Evolutionary conservation across 1,140 invertebrate genomes (phyloP).

Genomic region (Liolophura sinensis): DNA sequence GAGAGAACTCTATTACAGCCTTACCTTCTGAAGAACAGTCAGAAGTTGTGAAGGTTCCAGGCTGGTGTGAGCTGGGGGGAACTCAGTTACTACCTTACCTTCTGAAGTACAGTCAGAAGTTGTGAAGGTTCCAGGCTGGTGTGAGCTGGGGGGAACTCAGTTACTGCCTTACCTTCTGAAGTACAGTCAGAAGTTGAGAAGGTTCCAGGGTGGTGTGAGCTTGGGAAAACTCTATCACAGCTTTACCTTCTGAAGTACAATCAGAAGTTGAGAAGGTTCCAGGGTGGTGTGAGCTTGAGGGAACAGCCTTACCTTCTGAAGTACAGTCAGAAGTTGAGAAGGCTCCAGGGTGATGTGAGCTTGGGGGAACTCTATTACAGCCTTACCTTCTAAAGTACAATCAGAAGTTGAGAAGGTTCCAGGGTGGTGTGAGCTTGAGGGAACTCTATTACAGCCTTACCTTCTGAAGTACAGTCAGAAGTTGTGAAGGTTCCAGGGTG

Average conservation of each 20-base stretch:
- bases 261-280: slow-evolving; percentile 18
- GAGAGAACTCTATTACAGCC: too few species aligned
- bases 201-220: slow-evolving; percentile 25
- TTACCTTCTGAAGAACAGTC: not conserved
- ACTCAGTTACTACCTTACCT: slow-evolving; percentile 16
- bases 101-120: slow-evolving; percentile 24
- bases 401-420: slow-evolving; percentile 18
- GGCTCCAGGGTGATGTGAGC: slow-evolving; percentile 26
- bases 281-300: slow-evolving; percentile 52
- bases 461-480: too few species aligned
- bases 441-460: too few species aligned
- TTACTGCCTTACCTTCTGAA: slow-evolving; percentile 30
- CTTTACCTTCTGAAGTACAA: slow-evolving; percentile 31
- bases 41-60: not conserved
- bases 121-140: slow-evolving; percentile 16
- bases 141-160: slow-evolving; percentile 62
- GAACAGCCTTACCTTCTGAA: slow-evolving; percentile 52
- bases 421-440: slow-evolving; percentile 52
- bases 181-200: slow-evolving; percentile 15
- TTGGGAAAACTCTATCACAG: slow-evolving; percentile 61
- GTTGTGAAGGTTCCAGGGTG: too few species aligned
- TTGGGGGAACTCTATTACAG: slow-evolving; percentile 61
- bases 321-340: slow-evolving; percentile 15
- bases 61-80: not conserved
- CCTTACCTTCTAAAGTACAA: slow-evolving; percentile 31